Evolutionary conservation across 2,797 vertebrate genomes (phyloP).

Genomic region (Brachymystax lenok): DNA sequence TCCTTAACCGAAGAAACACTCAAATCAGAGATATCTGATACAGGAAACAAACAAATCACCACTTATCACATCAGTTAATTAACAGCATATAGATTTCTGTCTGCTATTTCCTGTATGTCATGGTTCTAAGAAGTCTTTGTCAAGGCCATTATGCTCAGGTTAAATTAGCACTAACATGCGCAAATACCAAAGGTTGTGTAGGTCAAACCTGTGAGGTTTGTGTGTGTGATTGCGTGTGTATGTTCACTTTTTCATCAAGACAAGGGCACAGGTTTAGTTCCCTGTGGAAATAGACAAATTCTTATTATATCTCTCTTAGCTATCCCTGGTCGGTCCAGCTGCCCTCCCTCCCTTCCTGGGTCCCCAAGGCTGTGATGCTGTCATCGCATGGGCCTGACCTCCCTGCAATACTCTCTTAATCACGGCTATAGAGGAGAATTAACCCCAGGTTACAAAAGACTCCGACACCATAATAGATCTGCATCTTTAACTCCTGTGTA

Average conservation of each 20-base stretch:
- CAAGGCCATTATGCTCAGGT: not conserved
- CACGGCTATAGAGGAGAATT: conserved; percentile 10
- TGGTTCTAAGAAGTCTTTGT: not conserved
- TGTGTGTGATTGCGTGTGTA: not conserved
- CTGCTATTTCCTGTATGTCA: not conserved
- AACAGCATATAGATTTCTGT: not conserved
- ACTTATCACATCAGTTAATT: not conserved
- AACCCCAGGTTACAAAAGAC: not conserved
- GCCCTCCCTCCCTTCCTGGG: not conserved
- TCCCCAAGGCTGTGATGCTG: not conserved
- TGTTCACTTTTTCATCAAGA: conserved; percentile 1
- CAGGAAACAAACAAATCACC: conserved; percentile 4
- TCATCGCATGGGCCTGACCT: conserved; percentile 2
- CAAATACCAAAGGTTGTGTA: not conserved
- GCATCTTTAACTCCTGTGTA: not conserved
- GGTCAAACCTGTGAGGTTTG: not conserved
- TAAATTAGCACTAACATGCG: not conserved
- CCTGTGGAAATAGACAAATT: not conserved
- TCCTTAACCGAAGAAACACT: not conserved
- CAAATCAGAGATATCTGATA: not conserved
- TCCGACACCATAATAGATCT: not conserved
- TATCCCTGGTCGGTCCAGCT: not conserved
- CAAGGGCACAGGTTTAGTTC: conserved; percentile 3
- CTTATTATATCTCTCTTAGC: not conserved
- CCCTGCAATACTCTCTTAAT: not conserved